A percentile compares a stretch with the other conserved stretches of the same genome.
phyloP scores from a whole-genome alignment of 2,797 vertebrate genomes.

The Poeciliopsis infans region DNA sequence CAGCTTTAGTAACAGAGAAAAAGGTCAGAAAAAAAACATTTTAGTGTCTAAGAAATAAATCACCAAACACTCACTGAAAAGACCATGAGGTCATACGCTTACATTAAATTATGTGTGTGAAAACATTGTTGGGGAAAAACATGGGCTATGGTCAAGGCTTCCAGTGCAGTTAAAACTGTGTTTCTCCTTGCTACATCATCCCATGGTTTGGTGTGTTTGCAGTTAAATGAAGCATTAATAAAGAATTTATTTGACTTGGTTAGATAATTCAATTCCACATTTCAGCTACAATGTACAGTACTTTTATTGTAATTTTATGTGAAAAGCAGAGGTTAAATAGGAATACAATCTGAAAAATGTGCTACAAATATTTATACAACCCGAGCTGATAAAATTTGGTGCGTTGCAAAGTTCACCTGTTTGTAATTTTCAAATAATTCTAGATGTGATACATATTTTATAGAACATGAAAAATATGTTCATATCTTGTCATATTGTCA shows the following conservation, averaged over 20 bases:
- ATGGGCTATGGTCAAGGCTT: conserved; percentile 20
- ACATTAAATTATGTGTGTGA: conserved; percentile 7
- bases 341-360: not conserved
- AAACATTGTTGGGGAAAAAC: not conserved
- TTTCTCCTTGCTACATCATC: not conserved
- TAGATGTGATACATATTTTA: not conserved
- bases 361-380: not conserved
- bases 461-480: not conserved
- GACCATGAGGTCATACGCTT: conserved; percentile 8
- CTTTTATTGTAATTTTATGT: not conserved
- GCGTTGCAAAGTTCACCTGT: not conserved
- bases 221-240: not conserved
- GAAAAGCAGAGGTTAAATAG: not conserved
- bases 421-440: not conserved
- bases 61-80: conserved; percentile 2
- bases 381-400: not conserved
- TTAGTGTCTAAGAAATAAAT: not conserved
- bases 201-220: not conserved
- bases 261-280: not conserved
- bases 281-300: not conserved
- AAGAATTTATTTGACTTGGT: not conserved
- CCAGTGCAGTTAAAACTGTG: not conserved
- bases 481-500: too few species aligned
- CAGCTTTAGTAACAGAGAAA: not conserved
- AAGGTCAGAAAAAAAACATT: not conserved